Evolutionary conservation across 2,797 vertebrate species (phyloP).

Genomic region (Rhincodon typus): DNA sequence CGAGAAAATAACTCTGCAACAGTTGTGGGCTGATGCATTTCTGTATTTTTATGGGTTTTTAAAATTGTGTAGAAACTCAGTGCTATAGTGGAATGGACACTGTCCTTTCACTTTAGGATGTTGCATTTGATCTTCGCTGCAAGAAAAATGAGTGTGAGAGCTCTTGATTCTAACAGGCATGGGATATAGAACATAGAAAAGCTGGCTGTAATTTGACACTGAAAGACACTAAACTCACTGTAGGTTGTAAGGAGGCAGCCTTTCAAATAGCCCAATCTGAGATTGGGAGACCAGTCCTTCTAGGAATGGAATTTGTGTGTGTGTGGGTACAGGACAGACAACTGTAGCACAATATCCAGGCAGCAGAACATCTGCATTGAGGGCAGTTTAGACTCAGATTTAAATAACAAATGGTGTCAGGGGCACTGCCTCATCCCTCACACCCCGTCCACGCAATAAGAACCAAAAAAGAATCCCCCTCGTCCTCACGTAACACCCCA

Average conservation of each 20-base stretch:
- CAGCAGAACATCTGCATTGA: neutral
- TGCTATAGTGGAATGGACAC: neutral
- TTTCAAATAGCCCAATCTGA: neutral
- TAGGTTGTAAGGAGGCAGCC: neutral
- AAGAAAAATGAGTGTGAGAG: neutral
- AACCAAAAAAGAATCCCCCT: too few relatives aligned
- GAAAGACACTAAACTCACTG: neutral
- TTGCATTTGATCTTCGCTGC: neutral
- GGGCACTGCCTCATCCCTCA: too few relatives aligned
- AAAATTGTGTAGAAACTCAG: neutral
- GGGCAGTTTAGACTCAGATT: neutral
- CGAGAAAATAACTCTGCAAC: neutral
- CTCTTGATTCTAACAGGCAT: neutral
- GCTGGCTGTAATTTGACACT: neutral
- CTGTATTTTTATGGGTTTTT: neutral
- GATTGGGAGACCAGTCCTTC: neutral
- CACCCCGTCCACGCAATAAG: too few relatives aligned
- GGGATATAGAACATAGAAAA: neutral
- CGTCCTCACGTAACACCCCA: too few relatives aligned
- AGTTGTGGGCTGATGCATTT: neutral
- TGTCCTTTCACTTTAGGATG: neutral
- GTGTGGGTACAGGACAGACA: neutral
- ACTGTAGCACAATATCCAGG: neutral
- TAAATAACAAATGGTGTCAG: neutral
- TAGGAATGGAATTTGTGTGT: neutral